Base-by-base conservation (phyloP, 2,113 vertebrate species). In the Hemicordylus capensis region DNA sequence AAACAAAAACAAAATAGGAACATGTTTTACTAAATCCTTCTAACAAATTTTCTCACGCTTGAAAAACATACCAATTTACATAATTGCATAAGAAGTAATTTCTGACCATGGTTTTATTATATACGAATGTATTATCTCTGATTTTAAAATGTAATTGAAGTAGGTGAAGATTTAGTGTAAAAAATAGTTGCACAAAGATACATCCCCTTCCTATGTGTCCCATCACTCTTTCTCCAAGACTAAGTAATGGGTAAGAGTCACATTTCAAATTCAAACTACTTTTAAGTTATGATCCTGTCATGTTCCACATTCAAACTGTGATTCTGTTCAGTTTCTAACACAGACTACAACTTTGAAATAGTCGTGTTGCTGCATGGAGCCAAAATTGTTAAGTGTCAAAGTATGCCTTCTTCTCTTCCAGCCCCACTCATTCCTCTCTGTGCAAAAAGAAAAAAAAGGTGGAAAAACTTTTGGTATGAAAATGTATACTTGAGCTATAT, bases 401-500 rank as follows among this genome's bases (percentile, higher is more conserved):
- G 34, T 46, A 88, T 76, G 85, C 86, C 88, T 94, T 87, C 14
- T 2, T 79, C 76, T 89, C 84, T 74, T 64, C n/a, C n/a, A n/a
- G n/a, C n/a, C n/a, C n/a, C n/a, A n/a, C n/a, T n/a, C 24, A 39
- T 22, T 28, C 17, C 9, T 26, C 20, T 24, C 22, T 26, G 14
- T 67, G 34, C 20, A 42, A 44, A 74, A 15, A 51, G n/a, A n/a
- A n/a, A n/a, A n/a, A n/a, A n/a, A n/a, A n/a, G n/a, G n/a, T n/a
- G n/a, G n/a, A 17, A 19, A 90, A 84, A 84, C 61, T 31, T 31
- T 44, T 88, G 89, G 87, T 88, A 94, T 93, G 92, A 93, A 82
- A 87, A 94, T 89, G 19, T 88, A 91, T 94, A 93, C 95, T 94
- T 76, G 85, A 44, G 88, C 82, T 76, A n/a, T 86, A 89, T 74